These are phyloP conservation scores for Ranitomeya imitator DNA, from an alignment of 2,113 vertebrate species.

Conservation along the genomic window DNA sequence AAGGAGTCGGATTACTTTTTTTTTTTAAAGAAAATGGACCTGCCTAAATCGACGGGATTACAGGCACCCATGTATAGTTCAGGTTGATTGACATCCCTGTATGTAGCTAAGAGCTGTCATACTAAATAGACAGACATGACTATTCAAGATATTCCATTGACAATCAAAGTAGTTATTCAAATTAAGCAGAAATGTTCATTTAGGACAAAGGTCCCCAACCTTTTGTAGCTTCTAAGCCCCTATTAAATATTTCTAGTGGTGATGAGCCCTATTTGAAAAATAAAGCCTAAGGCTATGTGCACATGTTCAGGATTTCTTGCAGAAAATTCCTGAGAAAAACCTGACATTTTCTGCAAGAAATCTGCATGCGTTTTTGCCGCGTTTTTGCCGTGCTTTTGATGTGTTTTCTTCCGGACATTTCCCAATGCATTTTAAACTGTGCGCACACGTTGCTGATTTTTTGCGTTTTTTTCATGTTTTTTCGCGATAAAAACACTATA, in stretches of 20 bases:
- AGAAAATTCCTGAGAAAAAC: no score
- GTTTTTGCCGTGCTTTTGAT: no score
- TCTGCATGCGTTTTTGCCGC: no score
- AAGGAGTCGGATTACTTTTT: conserved; percentile 6
- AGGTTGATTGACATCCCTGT: not conserved
- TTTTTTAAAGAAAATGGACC: not conserved
- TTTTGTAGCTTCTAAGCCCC: not conserved
- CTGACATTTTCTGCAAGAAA: no score
- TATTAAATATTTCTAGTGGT: not conserved
- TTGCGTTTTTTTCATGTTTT: no score
- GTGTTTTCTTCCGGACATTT: no score
- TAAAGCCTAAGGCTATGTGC: no score
- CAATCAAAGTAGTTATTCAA: not conserved
- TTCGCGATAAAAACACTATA: no score
- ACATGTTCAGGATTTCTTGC: no score
- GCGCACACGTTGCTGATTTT: no score
- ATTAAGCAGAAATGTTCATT: not conserved
- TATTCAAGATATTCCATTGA: not conserved
- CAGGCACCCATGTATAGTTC: not conserved
- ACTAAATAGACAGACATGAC: not conserved
- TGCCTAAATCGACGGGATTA: not conserved
- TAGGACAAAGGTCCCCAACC: not conserved
- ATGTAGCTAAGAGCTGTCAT: not conserved
- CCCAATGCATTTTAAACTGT: no score
- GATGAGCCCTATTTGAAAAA: no score